These are phyloP conservation scores for Neocloeon triangulifer DNA, from an alignment of 1,140 invertebrate species.

Conservation along the genomic window DNA sequence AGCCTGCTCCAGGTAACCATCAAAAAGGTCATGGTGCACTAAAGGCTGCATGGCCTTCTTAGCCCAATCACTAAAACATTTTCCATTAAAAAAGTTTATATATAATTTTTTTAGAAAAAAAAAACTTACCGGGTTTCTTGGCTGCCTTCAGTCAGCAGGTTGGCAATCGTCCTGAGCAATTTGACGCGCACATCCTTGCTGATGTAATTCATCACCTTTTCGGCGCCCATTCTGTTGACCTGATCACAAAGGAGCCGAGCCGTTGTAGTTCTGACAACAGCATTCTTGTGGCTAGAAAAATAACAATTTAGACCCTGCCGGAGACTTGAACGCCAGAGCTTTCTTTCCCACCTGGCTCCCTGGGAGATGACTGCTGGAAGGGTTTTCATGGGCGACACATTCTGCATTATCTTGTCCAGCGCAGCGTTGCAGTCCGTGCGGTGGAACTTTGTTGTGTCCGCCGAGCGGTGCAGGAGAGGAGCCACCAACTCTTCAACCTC, in stretches of 20 bases:
- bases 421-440: conserved; percentile 66
- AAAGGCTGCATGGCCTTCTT: conserved; percentile 37
- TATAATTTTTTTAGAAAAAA: not conserved
- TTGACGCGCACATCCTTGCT: conserved; percentile 57
- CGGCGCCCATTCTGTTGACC: conserved; percentile 43
- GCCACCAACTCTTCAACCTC: conserved; percentile 69
- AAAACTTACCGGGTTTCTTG: conserved; percentile 48
- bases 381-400: conserved; percentile 31
- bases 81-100: not conserved
- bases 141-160: conserved; percentile 64
- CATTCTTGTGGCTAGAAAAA: conserved; percentile 78
- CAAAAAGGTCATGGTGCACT: conserved; percentile 33
- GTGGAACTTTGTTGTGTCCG: conserved; percentile 82
- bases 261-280: conserved; percentile 54
- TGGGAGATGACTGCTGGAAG: conserved; percentile 31
- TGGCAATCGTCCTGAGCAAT: conserved; percentile 53
- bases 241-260: conserved; percentile 48
- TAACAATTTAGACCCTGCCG: not conserved
- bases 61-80: conserved; percentile 30
- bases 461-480: conserved; percentile 60
- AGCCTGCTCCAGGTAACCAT: conserved; percentile 33
- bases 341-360: conserved; percentile 37
- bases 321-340: not conserved
- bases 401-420: conserved; percentile 53
- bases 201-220: conserved; percentile 40